phyloP scores from a whole-genome alignment of 2,113 vertebrate species.

The Lota lota region DNA sequence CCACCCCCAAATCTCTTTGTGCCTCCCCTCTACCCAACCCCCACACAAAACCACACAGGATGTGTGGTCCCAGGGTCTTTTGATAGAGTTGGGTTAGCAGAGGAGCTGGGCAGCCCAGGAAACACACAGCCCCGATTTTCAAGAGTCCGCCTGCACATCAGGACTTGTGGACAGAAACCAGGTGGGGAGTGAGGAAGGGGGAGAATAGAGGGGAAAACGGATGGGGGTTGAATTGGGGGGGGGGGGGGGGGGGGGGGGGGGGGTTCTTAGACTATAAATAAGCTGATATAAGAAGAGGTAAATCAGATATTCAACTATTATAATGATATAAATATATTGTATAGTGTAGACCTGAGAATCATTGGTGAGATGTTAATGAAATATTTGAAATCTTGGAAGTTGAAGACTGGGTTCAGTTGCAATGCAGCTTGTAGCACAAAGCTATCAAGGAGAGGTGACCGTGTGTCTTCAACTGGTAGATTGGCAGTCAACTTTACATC shows the following conservation, averaged over 20 bases:
- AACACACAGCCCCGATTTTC: slow-evolving; percentile 60
- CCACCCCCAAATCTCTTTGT: slow-evolving; percentile 8
- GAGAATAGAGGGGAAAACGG: neutral
- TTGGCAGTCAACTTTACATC: too few relatives aligned
- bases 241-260: neutral
- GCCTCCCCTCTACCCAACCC: slow-evolving; percentile 16
- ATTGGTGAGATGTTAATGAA: too few relatives aligned
- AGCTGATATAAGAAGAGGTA: too few relatives aligned
- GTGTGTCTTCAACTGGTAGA: too few relatives aligned
- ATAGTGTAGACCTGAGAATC: too few relatives aligned
- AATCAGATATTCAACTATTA: too few relatives aligned
- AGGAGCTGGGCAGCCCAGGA: slow-evolving; percentile 18
- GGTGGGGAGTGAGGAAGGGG: neutral
- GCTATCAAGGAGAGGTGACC: too few relatives aligned
- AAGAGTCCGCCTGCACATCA: slow-evolving; percentile 54
- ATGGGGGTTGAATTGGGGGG: slow-evolving; percentile 1
- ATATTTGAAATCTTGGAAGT: too few relatives aligned
- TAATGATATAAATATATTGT: too few relatives aligned
- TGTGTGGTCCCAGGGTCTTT: slow-evolving; percentile 54
- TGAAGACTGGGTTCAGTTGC: too few relatives aligned
- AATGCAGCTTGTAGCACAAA: too few relatives aligned
- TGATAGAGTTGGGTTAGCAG: slow-evolving; percentile 47
- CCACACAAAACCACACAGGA: slow-evolving; percentile 48
- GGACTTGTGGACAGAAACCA: slow-evolving; percentile 19
- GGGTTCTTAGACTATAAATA: neutral